Evolutionary conservation across 2,113 vertebrate species (phyloP).

Genomic region (Fulmarus glacialis): DNA sequence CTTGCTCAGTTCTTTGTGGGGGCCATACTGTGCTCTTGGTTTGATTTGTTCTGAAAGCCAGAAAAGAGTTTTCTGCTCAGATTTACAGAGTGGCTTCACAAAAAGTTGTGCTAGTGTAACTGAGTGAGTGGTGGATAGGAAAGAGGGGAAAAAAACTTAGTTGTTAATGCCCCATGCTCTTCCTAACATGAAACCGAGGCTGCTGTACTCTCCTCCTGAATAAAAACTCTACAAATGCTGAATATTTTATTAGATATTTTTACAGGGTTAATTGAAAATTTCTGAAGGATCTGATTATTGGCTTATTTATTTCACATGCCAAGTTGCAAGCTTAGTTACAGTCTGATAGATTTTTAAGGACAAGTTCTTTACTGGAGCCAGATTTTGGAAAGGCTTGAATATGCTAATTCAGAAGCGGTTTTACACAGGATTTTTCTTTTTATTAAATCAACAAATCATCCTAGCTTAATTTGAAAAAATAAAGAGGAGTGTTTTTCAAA

Average conservation of each 20-base stretch:
- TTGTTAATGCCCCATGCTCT: neutral
- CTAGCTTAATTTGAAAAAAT: neutral
- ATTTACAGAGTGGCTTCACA: neutral
- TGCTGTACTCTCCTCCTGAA: neutral
- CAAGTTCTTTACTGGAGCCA: neutral
- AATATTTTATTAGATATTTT: constrained; percentile 23
- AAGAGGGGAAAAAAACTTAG: neutral
- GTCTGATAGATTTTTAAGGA: constrained; percentile 52
- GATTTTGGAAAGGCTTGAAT: constrained; percentile 27
- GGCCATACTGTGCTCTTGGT: neutral
- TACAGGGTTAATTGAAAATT: constrained; percentile 1
- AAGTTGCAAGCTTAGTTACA: constrained; percentile 50
- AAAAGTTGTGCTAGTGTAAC: neutral
- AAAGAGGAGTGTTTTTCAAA: neutral
- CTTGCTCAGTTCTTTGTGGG: neutral
- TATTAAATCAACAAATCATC: constrained; percentile 34
- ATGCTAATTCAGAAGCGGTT: neutral
- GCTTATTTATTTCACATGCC: constrained; percentile 22
- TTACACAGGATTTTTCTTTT: neutral
- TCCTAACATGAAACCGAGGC: neutral
- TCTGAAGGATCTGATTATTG: constrained; percentile 11
- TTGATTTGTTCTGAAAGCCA: constrained; percentile 1
- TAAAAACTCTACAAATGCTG: neutral
- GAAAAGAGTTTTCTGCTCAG: constrained; percentile 7
- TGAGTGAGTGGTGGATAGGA: neutral